Base-by-base conservation (phyloP, 2,113 vertebrate genomes). In the Neodontobutis hainanensis region DNA sequence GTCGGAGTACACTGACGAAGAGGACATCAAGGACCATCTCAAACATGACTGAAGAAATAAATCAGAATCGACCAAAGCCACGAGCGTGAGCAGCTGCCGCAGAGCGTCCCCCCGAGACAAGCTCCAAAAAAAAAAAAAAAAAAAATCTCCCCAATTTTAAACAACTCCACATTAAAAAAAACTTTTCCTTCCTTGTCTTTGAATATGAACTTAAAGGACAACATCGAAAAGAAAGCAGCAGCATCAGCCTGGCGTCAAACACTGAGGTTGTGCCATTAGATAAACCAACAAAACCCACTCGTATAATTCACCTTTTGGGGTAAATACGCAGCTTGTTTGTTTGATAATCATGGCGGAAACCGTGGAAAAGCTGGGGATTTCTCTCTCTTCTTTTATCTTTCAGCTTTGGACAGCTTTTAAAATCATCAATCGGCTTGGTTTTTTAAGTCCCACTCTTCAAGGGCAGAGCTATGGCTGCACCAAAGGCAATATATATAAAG, bases 1-100 rank as follows among this genome's bases (percentile, higher is more conserved):
- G 0, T 98, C 97, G 65, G 97, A 99, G 89, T 99, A 99, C 88
- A 99, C 97, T 70, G 97, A 99, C 80, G 97, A 99, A 87, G 97
- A 99, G 90, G 97, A 99, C 92, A 92, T 95, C 90, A 98, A 97
- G 91, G 97, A 99, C 93, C 97, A 98, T 87, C 93, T 93, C 89
- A 99, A 97, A 90, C 96, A 96, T 87, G 97, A 99, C 84, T 99
- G 95, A 98, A 92, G 92, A 91, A 90, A 88, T 92, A 90, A 82
- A 75, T 70, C 74, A 4, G 55, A 88, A 87, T 89, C 91, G 92
- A 95, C 95, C 95, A 96, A 96, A 98, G 95, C 93, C 93, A 92
- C 92, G 93, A 94, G 94, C 94, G 92, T 92, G 89, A 79, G 90
- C 86, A 92, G 95, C 95, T 95, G 94, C 91, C 89, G 3, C 19